These are phyloP conservation scores for Lithobius niger DNA, from an alignment of 1,140 invertebrate genomes.

Conservation along the genomic window DNA sequence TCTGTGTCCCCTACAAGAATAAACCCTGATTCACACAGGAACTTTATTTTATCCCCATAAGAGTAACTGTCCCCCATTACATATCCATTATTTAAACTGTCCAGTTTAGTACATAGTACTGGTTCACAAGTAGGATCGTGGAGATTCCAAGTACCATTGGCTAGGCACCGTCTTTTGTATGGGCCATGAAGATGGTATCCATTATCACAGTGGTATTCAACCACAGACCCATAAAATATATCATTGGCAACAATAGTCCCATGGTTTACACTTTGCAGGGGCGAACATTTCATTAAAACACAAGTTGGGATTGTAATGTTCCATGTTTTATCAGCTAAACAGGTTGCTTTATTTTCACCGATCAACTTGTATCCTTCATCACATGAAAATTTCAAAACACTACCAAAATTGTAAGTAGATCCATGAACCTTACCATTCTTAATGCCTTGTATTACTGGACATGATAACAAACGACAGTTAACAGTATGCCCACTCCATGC, in stretches of 20 bases:
- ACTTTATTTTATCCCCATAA: background rate
- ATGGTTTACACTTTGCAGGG: constrained; percentile 15
- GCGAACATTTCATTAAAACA: constrained; percentile 18
- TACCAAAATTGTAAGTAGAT: constrained; percentile 16
- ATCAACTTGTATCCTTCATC: constrained; percentile 21
- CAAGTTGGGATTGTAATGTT: constrained; percentile 22
- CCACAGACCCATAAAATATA: constrained; percentile 5
- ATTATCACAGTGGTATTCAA: constrained; percentile 13
- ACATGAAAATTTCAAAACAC: constrained; percentile 20
- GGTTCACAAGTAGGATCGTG: constrained; percentile 14
- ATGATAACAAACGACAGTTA: constrained; percentile 26
- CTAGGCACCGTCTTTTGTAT: constrained; percentile 8
- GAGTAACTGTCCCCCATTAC: background rate
- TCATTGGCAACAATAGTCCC: constrained; percentile 16
- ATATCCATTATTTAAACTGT: background rate
- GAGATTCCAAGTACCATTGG: constrained; percentile 12
- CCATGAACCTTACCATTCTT: constrained; percentile 15
- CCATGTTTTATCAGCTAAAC: constrained; percentile 25
- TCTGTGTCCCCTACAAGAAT: background rate
- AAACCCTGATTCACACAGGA: background rate
- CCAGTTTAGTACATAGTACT: background rate
- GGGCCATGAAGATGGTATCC: constrained; percentile 13
- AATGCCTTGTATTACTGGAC: constrained; percentile 15
- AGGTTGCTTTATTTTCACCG: constrained; percentile 18
- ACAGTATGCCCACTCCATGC: constrained; percentile 29